These are phyloP conservation scores for Cryptophagus acutangulus DNA, from an alignment of 2,888 invertebrate species.

Conservation along the genomic window DNA sequence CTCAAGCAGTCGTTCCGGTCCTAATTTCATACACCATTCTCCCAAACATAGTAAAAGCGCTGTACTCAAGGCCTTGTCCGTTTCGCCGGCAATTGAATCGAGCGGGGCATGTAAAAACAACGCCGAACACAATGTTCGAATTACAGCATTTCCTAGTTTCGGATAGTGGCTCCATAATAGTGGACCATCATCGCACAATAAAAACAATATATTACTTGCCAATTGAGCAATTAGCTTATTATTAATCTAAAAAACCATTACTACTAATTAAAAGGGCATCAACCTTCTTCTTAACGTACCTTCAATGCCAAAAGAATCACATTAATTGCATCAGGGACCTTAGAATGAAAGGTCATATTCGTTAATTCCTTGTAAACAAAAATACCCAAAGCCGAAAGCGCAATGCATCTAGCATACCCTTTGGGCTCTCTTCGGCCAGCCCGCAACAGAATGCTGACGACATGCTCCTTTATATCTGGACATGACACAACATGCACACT, in stretches of 20 bases:
- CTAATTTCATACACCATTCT: conserved; percentile 89
- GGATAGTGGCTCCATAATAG: conserved; percentile 68
- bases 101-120: conserved; percentile 50
- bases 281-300: conserved; percentile 47
- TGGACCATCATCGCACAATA: conserved; percentile 75
- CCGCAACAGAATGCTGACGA: conserved; percentile 79
- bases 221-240: conserved; percentile 78
- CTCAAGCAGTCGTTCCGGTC: conserved; percentile 59
- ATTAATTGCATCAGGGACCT: conserved; percentile 63
- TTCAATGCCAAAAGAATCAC: conserved; percentile 64
- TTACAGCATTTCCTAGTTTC: conserved; percentile 55
- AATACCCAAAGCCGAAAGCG: conserved; percentile 78
- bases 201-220: conserved; percentile 73
- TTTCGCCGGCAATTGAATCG: conserved; percentile 52
- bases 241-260: conserved; percentile 59
- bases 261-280: conserved; percentile 7
- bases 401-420: conserved; percentile 82
- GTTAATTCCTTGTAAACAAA: conserved; percentile 64
- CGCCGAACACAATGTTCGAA: conserved; percentile 51
- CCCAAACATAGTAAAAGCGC: conserved; percentile 84
- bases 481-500: conserved; percentile 56
- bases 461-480: conserved; percentile 82
- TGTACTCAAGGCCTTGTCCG: conserved; percentile 69
- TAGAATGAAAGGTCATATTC: conserved; percentile 58
- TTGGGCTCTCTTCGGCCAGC: conserved; percentile 86